Base-by-base conservation (phyloP, 1,140 invertebrate genomes). In the Coboldia fuscipes region DNA sequence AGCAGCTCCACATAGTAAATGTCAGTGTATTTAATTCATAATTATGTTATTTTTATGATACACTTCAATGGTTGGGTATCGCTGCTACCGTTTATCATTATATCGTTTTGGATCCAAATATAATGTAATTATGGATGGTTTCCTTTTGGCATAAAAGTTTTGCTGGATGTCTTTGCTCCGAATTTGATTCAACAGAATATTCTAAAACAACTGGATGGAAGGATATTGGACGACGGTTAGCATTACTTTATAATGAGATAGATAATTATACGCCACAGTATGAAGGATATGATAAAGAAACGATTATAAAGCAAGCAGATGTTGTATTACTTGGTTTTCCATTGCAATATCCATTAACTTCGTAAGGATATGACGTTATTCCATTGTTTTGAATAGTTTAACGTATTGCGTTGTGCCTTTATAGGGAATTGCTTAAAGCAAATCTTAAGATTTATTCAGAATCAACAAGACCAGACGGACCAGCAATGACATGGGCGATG, bases 401-500 rank as follows among this genome's bases (percentile, higher is more conserved):
- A n/a, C n/a, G n/a, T n/a, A n/a, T n/a, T n/a, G n/a, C n/a, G n/a
- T n/a, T n/a, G n/a, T n/a, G n/a, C n/a, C n/a, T n/a, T n/a, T n/a
- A n/a, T n/a, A n/a, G n/a, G n/a, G n/a, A n/a, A n/a, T n/a, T n/a
- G n/a, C n/a, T n/a, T n/a, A n/a, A n/a, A n/a, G n/a, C n/a, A n/a
- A n/a, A n/a, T n/a, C n/a, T n/a, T 15, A 40, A 48, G 0, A 59
- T 62, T 39, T 68, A 68, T 47, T 60, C 58, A 29, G 47, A 54
- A 3, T 58, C 60, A 2, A 67, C 63, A 0, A 50, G 65, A 0
- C 41, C 43, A 24, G 55, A 40, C 3, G 65, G 65, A 0, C 64
- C 65, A 4, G 63, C 65, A 0, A 66, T 67, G 64, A 65, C 63
- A 0, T 67, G 62, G 63, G 59, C 62, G 28, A 66, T 65, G 63